Evolutionary conservation across 2,113 vertebrate species (phyloP).

Genomic region (Engraulis encrasicolus): DNA sequence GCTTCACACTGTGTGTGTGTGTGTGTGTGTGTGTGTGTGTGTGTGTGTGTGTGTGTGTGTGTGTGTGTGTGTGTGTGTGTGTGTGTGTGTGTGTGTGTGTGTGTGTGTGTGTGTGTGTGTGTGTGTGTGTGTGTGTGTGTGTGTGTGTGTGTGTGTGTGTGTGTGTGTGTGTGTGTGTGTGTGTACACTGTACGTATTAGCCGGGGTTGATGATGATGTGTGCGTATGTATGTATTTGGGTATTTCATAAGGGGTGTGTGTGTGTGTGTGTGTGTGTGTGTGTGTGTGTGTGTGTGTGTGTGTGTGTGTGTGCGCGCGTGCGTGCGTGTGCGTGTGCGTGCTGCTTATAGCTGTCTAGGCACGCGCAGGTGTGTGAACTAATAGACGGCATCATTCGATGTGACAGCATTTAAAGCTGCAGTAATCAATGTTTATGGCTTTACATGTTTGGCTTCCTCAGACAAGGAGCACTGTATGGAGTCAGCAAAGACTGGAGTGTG

Average conservation of each 20-base stretch:
- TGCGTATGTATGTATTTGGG: no score
- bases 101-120: no score
- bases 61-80: no score
- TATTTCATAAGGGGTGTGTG: neutral
- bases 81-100: neutral
- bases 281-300: neutral
- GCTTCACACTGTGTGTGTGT: neutral
- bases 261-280: no score
- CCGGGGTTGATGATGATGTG: no score
- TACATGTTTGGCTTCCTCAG: neutral
- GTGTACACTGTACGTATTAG: no score
- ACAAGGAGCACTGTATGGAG: neutral
- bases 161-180: no score
- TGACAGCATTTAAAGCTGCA: neutral
- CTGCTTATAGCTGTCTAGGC: no score
- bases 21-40: no score
- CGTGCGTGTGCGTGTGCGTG: no score
- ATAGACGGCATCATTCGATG: neutral
- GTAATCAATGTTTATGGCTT: conserved; percentile 9
- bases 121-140: no score
- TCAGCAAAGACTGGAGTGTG: neutral
- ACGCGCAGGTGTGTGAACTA: neutral
- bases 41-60: neutral
- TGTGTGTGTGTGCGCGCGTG: no score
- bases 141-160: neutral